Conservation (phyloP, 2,113 vertebrate species). For the Gallinago jamesoni region DNA sequence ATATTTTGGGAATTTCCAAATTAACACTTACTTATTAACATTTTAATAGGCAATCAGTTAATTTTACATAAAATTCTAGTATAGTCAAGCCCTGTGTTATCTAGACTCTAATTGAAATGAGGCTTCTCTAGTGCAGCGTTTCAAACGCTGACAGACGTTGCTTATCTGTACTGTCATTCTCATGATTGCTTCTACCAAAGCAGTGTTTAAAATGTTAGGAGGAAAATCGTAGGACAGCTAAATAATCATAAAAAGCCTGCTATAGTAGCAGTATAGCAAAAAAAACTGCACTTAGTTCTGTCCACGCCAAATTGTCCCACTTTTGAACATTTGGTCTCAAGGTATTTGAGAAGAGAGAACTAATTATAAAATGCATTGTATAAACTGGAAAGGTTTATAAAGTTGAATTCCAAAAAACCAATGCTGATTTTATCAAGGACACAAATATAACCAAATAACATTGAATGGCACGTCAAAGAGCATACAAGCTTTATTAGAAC, state of each 20-base stretch:
- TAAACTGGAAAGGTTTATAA: neutral
- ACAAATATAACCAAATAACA: slow-evolving; percentile 31
- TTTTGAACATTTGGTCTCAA: neutral
- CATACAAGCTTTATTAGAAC: slow-evolving; percentile 25
- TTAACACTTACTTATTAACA: neutral
- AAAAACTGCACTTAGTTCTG: neutral
- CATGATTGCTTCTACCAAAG: neutral
- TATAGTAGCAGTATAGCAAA: neutral
- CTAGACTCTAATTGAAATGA: neutral
- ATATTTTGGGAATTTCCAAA: slow-evolving; percentile 35
- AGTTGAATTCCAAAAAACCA: neutral
- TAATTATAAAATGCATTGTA: slow-evolving; percentile 2
- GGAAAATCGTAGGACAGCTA: neutral
- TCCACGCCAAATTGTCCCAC: neutral
- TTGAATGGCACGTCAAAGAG: slow-evolving; percentile 34
- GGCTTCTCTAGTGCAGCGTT: neutral
- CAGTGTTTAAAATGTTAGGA: neutral
- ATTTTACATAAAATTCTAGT: slow-evolving; percentile 49
- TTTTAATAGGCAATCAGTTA: slow-evolving; percentile 6
- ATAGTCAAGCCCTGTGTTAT: slow-evolving; percentile 5
- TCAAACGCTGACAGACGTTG: neutral
- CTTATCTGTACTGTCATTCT: neutral
- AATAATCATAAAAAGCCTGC: neutral
- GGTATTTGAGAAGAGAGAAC: neutral
- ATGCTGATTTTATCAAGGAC: slow-evolving; percentile 38